Conservation (phyloP, 37 sponge, comb jelly and placozoan species). For the Oopsacas minuta region DNA sequence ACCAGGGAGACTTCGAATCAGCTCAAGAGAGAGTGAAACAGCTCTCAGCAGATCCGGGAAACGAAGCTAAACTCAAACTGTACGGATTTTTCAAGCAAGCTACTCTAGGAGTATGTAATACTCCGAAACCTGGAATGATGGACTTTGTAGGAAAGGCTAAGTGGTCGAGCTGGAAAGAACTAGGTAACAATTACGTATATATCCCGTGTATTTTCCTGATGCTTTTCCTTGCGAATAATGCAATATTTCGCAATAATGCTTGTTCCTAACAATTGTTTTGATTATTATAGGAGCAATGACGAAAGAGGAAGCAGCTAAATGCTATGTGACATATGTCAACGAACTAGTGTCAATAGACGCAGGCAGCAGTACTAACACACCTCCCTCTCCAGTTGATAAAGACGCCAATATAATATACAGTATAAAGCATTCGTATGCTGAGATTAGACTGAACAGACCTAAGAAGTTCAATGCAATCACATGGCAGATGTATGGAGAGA, state of each 20-base stretch:
- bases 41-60: slow-evolving; percentile 77
- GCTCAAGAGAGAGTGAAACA: slow-evolving; percentile 51
- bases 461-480: background rate
- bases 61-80: slow-evolving; percentile 74
- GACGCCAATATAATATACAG: background rate
- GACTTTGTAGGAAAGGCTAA: slow-evolving; percentile 89
- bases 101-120: slow-evolving; percentile 63
- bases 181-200: slow-evolving; percentile 24
- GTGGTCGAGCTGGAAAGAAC: slow-evolving; percentile 77
- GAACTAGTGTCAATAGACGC: background rate
- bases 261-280: no score
- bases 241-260: no score
- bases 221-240: background rate
- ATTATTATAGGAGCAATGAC: background rate
- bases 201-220: background rate
- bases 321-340: background rate
- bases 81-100: slow-evolving; percentile 90
- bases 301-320: background rate
- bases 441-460: background rate
- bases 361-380: background rate
- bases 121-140: slow-evolving; percentile 65
- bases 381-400: background rate
- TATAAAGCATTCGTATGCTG: background rate
- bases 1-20: slow-evolving; percentile 30
- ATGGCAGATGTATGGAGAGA: slow-evolving; percentile 66